Base-by-base conservation (phyloP, 2,113 vertebrate species). In the Stictonetta naevosa region DNA sequence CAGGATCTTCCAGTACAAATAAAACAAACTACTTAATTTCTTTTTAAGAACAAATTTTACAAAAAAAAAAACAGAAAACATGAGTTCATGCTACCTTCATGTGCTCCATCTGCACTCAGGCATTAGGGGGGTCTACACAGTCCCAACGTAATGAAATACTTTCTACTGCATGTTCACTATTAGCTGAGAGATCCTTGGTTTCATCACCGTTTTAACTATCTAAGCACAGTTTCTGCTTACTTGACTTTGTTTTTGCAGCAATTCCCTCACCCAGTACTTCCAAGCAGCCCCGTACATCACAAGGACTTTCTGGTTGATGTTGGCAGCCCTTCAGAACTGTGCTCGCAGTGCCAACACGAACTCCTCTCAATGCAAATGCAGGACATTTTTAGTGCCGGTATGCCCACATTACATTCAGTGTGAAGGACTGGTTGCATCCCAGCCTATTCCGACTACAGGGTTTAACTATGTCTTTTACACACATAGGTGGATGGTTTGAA, bases 71-170 rank as follows among this genome's bases (percentile, higher is more conserved):
- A n/a, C n/a, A n/a, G n/a, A 62, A 53, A 11, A 21, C 21, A 42
- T 0, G 0, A 90, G 26, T n/a, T 66, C 40, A 62, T 0, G 0
- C 22, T 46, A 46, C 25, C 19, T 74, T 5, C 40, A 3, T 13
- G 58, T 1, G 4, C 38, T 60, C 42, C 10, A n/a, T 29, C 62
- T 72, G 33, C 28, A 28, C 11, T 69, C 17, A 10, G n/a, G n/a
- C 34, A 29, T 16, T 13, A 79, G 42, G 68, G 16, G 6, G 31
- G 8, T 31, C 31, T 66, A 73, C 59, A 79, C 34, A 1, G 10
- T 22, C 58, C 20, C n/a, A 55, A 79, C 0, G 1, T 2, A 12
- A 40, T 25, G 22, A 86, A 86, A 25, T 29, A 74, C 12, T 55
- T 91, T 75, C 62, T 28, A 10, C 8, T 93, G 85, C 5, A 29